phyloP scores from a whole-genome alignment of 2,888 invertebrate genomes.

The Spodoptera picta region DNA sequence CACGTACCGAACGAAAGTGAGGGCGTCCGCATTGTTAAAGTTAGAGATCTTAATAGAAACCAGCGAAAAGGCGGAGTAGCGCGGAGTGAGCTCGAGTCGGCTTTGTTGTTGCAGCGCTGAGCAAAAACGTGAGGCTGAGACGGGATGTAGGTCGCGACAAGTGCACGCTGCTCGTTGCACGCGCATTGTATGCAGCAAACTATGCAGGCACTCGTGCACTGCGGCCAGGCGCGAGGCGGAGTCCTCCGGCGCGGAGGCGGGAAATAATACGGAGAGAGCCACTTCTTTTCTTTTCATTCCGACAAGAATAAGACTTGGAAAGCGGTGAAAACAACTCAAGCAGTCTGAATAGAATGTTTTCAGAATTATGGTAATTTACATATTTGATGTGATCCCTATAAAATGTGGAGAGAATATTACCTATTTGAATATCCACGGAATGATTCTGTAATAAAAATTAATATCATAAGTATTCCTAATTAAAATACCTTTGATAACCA shows the following conservation, averaged over 20 bases:
- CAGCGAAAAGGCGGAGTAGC: conserved; percentile 73
- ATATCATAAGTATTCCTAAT: no score
- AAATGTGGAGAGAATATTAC: no score
- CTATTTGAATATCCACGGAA: no score
- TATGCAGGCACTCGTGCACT: conserved; percentile 15
- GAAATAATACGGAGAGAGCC: conserved; percentile 8
- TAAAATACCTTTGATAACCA: no score
- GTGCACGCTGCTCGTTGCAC: conserved; percentile 71
- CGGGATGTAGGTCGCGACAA: conserved; percentile 83
- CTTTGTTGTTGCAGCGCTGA: conserved; percentile 68
- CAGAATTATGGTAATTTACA: no score
- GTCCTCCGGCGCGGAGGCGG: conserved; percentile 12
- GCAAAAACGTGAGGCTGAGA: conserved; percentile 79
- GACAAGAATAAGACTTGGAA: background rate
- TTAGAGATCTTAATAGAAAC: conserved; percentile 83
- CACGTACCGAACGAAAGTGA: conserved; percentile 83
- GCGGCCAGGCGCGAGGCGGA: conserved; percentile 11
- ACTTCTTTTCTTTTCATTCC: conserved; percentile 7
- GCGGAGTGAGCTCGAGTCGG: conserved; percentile 57
- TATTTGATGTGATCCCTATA: no score
- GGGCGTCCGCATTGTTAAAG: conserved; percentile 81
- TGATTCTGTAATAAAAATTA: no score
- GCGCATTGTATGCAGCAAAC: conserved; percentile 47
- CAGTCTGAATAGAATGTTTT: background rate
- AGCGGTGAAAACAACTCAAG: background rate